These are phyloP conservation scores for Lordiphosa collinella DNA, from an alignment of 1,140 invertebrate species.

Conservation along the genomic window DNA sequence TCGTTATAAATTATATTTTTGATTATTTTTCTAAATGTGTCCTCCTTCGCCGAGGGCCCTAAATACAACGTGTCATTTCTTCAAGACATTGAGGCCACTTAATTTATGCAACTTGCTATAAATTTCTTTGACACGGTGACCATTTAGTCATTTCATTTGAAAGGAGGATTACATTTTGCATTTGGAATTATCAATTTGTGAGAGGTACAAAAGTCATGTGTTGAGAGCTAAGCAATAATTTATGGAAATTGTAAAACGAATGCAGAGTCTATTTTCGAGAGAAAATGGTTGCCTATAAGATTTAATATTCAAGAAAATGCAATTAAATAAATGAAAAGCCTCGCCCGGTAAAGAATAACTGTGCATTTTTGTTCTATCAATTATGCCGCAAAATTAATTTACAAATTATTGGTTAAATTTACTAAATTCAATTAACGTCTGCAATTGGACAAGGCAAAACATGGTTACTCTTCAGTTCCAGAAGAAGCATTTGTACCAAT, in stretches of 20 bases:
- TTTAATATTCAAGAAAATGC: too few species aligned
- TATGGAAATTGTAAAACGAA: slow-evolving; percentile 5
- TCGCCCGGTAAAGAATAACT: too few species aligned
- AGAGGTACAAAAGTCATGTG: slow-evolving; percentile 6
- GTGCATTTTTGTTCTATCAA: too few species aligned
- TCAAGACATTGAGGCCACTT: slow-evolving; percentile 21
- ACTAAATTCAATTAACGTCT: too few species aligned
- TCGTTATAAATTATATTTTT: slow-evolving; percentile 44
- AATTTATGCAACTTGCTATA: slow-evolving; percentile 33
- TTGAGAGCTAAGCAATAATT: slow-evolving; percentile 10
- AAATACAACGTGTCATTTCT: slow-evolving; percentile 25
- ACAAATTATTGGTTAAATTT: too few species aligned
- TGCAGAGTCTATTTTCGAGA: too few species aligned
- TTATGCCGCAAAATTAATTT: too few species aligned
- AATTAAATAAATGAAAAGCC: too few species aligned
- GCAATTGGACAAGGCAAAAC: too few species aligned
- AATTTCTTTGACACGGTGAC: slow-evolving; percentile 14
- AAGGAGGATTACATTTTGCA: slow-evolving; percentile 1
- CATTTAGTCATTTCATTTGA: not conserved
- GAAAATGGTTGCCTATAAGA: too few species aligned
- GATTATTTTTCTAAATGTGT: slow-evolving; percentile 22
- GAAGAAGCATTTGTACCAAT: too few species aligned
- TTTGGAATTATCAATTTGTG: slow-evolving; percentile 10
- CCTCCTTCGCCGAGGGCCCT: not conserved
- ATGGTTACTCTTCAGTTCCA: too few species aligned